Conservation (phyloP, 2,888 invertebrate species). For the Rhagium mordax region DNA sequence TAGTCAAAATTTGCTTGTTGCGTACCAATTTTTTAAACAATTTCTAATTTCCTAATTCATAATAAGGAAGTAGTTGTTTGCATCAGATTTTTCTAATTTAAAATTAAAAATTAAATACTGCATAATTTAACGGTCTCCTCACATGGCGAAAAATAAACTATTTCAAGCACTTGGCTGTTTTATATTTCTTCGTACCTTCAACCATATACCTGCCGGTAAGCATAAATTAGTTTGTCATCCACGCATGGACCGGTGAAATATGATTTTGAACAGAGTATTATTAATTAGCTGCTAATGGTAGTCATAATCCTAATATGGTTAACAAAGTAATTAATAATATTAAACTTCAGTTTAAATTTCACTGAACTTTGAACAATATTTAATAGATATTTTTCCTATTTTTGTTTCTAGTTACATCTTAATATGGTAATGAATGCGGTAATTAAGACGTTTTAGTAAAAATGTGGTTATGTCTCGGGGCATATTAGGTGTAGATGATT, state of each 20-base stretch:
- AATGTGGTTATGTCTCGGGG: too few species aligned
- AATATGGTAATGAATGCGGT: not conserved
- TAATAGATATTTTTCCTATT: not conserved
- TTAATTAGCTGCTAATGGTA: slow-evolving; percentile 10
- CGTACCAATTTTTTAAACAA: too few species aligned
- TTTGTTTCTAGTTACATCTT: not conserved
- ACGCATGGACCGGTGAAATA: not conserved
- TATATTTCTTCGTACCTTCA: too few species aligned
- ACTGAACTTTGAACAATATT: not conserved
- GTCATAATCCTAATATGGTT: slow-evolving; percentile 6
- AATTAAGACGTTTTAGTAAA: not conserved
- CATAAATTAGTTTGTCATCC: slow-evolving; percentile 2
- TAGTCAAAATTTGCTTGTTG: too few species aligned
- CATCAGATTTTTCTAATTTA: too few species aligned
- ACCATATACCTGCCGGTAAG: not conserved
- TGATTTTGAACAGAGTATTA: not conserved
- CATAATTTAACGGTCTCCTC: too few species aligned
- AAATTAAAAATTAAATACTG: too few species aligned
- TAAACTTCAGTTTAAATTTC: not conserved
- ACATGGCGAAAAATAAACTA: too few species aligned
- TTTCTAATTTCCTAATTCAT: too few species aligned
- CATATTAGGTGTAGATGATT: too few species aligned
- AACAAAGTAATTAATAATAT: slow-evolving; percentile 3
- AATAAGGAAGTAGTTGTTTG: too few species aligned
- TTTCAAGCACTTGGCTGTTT: too few species aligned